Conservation (phyloP, 2,797 vertebrate genomes). For the Miichthys miiuy region DNA sequence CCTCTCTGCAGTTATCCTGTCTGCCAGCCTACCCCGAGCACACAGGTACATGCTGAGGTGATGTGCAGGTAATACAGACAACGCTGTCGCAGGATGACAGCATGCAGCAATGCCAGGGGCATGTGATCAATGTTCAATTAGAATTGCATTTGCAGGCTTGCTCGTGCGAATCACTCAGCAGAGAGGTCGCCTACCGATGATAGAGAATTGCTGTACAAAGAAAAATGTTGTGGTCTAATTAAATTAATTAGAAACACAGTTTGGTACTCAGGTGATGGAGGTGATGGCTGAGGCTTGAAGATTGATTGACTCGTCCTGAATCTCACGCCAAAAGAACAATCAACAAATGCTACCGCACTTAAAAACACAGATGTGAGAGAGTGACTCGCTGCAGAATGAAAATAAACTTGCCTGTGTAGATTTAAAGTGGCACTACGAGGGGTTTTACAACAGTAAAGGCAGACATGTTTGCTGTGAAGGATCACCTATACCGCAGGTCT, state of each 20-base stretch:
- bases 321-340: not conserved
- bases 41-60: slow-evolving; percentile 5
- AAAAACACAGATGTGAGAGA: not conserved
- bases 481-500: not conserved
- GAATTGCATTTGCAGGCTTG: slow-evolving; percentile 45
- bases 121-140: slow-evolving; percentile 59
- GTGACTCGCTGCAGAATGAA: not conserved
- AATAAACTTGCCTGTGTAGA: not conserved
- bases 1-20: slow-evolving; percentile 63
- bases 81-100: slow-evolving; percentile 45
- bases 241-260: slow-evolving; percentile 45
- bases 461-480: not conserved
- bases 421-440: not conserved
- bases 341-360: not conserved
- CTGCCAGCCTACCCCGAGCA: slow-evolving; percentile 26
- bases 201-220: slow-evolving; percentile 33
- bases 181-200: slow-evolving; percentile 25
- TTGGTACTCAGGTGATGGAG: slow-evolving; percentile 15
- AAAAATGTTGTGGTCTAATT: slow-evolving; percentile 47
- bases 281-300: not conserved
- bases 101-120: slow-evolving; percentile 20
- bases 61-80: slow-evolving; percentile 49
- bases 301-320: not conserved
- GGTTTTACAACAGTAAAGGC: not conserved
- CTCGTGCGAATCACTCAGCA: slow-evolving; percentile 45